phyloP scores from a whole-genome alignment of 2,797 vertebrate genomes.

The Enteromius afrohamiltoni region DNA sequence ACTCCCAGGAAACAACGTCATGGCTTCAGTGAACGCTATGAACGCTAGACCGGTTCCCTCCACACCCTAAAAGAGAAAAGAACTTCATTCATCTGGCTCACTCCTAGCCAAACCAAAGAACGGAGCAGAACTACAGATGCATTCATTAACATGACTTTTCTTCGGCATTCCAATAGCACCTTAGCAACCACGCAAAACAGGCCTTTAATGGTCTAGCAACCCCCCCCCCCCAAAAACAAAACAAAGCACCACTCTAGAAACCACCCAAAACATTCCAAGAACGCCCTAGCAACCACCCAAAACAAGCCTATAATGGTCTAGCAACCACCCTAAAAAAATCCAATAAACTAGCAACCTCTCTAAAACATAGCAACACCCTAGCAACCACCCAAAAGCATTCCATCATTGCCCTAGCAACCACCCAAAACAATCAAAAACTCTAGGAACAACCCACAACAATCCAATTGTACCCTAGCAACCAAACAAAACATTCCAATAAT shows the following conservation, averaged over 20 bases:
- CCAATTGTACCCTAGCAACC: background rate
- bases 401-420: background rate
- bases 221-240: no score
- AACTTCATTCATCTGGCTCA: background rate
- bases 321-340: background rate
- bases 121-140: background rate
- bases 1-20: conserved; percentile 80
- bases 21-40: conserved; percentile 83
- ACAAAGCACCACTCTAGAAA: background rate
- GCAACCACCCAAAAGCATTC: background rate
- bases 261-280: background rate
- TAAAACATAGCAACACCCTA: background rate
- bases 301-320: background rate
- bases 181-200: background rate
- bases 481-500: no score
- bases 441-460: background rate
- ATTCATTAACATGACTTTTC: background rate
- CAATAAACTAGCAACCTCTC: no score
- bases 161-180: background rate
- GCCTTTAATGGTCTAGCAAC: background rate
- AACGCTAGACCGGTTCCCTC: conserved; percentile 82
- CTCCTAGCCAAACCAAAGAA: background rate
- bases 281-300: background rate
- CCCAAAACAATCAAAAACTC: background rate
- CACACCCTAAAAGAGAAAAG: conserved; percentile 70